Evolutionary conservation across 2,888 invertebrate genomes (phyloP).

Genomic region (Anoplius nigerrimus): DNA sequence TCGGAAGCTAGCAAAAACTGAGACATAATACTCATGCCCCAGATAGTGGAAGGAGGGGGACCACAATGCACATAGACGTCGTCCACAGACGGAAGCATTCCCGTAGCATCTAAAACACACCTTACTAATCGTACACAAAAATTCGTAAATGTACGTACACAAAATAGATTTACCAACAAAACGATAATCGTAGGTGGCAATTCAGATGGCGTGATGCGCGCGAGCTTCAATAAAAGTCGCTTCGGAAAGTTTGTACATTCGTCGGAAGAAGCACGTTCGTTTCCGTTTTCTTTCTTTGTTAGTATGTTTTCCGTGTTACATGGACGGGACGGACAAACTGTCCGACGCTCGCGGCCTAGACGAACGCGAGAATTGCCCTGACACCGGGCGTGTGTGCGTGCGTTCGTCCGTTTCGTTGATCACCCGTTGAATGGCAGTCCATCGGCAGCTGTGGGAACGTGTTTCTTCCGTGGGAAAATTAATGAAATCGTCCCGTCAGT

Average conservation of each 20-base stretch:
- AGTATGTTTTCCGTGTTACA: too few species aligned
- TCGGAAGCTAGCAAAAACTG: slow-evolving; percentile 66
- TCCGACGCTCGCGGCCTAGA: too few species aligned
- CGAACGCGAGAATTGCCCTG: too few species aligned
- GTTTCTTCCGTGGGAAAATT: not conserved
- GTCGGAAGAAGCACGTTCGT: too few species aligned
- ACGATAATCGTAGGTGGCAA: slow-evolving; percentile 38
- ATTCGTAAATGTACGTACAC: slow-evolving; percentile 59
- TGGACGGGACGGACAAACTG: too few species aligned
- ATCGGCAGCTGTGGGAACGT: not conserved
- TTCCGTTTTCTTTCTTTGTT: too few species aligned
- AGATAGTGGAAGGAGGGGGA: slow-evolving; percentile 69
- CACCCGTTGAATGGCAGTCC: too few species aligned
- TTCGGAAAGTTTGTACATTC: too few species aligned
- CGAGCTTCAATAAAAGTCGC: not conserved
- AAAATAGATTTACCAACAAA: slow-evolving; percentile 57
- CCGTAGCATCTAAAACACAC: slow-evolving; percentile 73
- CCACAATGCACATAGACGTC: slow-evolving; percentile 73
- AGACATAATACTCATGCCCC: slow-evolving; percentile 70
- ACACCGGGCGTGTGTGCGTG: too few species aligned
- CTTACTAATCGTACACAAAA: slow-evolving; percentile 71
- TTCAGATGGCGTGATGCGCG: too few species aligned
- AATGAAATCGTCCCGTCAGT: slow-evolving; percentile 1
- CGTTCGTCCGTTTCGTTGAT: too few species aligned
- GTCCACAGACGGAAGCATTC: slow-evolving; percentile 73